phyloP scores from a whole-genome alignment of 2,113 vertebrate species.

The Sinocyclocheilus rhinocerous region DNA sequence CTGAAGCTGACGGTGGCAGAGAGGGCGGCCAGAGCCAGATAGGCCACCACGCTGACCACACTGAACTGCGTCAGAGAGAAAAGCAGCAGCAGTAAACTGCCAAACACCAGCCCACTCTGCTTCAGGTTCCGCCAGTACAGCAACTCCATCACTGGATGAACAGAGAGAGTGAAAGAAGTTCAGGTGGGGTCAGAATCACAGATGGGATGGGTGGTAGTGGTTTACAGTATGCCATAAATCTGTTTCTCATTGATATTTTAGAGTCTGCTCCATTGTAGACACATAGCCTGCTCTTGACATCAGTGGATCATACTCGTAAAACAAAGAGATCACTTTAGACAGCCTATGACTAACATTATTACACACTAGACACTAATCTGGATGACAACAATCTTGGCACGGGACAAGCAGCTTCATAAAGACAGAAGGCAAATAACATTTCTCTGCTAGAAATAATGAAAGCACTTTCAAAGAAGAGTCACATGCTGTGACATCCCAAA shows the following conservation, averaged over 20 bases:
- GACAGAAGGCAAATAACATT: not conserved
- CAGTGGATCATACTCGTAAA: not conserved
- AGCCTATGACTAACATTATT: slow-evolving; percentile 40
- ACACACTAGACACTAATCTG: slow-evolving; percentile 31
- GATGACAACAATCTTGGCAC: slow-evolving; percentile 37
- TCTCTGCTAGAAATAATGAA: slow-evolving; percentile 27
- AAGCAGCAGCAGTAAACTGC: slow-evolving; percentile 92
- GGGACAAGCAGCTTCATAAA: not conserved
- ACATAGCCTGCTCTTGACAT: not conserved
- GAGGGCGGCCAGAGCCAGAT: slow-evolving; percentile 93
- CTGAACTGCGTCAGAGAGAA: slow-evolving; percentile 99
- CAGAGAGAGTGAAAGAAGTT: slow-evolving; percentile 24
- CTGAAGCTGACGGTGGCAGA: slow-evolving; percentile 99
- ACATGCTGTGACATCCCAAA: slow-evolving; percentile 8
- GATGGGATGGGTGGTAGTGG: not conserved
- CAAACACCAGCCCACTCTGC: slow-evolving; percentile 93
- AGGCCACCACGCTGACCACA: slow-evolving; percentile 95
- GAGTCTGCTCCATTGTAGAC: not conserved
- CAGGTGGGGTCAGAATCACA: not conserved
- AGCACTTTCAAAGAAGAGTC: not conserved
- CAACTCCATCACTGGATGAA: slow-evolving; percentile 87
- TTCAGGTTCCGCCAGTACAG: slow-evolving; percentile 98
- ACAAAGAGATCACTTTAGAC: slow-evolving; percentile 36
- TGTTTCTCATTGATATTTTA: not conserved
- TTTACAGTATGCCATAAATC: not conserved